Base-by-base conservation (phyloP, 2,113 vertebrate species). In the Cavia porcellus region DNA sequence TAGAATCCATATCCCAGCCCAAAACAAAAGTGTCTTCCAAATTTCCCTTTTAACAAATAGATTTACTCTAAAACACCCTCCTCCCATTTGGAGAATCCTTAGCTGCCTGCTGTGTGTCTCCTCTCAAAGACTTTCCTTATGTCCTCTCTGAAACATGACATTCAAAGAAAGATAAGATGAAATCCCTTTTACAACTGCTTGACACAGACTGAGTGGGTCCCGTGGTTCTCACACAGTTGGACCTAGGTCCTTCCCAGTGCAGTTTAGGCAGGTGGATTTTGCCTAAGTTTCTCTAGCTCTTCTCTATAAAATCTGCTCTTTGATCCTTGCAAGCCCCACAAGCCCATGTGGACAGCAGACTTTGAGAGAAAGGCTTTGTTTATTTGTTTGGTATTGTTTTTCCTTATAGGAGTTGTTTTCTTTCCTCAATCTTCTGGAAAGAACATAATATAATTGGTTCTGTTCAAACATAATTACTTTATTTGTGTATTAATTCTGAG, bases 11-110 rank as follows among this genome's bases (percentile, higher is more conserved):
- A 68, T 45, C 30, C 38, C 45, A 66, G 1, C 8, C 25, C 5
- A 5, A 64, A 38, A 28, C 5, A 3, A 10, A 32, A 25, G 50
- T 2, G 1, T 19, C 32, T 52, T 13, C 30, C 30, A 91, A 32
- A 20, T 7, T 1, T 17, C 7, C 5, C 2, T 32, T 50, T n/a
- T 57, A n/a, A 6, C 64, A 62, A 62, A 77, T 19, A 35, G 38
- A 13, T 55, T 35, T 70, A 10, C 5, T 7, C 0, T 3, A n/a
- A 2, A 50, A 9, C 3, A 25, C 8, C 3, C 0, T 8, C 8
- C 0, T 42, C 8, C 62, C 61, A 50, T 38, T 28, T 25, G 7
- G 59, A 61, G 3, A 38, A 50, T 47, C 25, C 4, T 10, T 25
- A 32, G 28, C 38, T 42, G 20, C 6, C 66, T 24, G 20, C 35